Evolutionary conservation across 2,888 invertebrate genomes (phyloP).

Genomic region (Peribatodes rhomboidaria): DNA sequence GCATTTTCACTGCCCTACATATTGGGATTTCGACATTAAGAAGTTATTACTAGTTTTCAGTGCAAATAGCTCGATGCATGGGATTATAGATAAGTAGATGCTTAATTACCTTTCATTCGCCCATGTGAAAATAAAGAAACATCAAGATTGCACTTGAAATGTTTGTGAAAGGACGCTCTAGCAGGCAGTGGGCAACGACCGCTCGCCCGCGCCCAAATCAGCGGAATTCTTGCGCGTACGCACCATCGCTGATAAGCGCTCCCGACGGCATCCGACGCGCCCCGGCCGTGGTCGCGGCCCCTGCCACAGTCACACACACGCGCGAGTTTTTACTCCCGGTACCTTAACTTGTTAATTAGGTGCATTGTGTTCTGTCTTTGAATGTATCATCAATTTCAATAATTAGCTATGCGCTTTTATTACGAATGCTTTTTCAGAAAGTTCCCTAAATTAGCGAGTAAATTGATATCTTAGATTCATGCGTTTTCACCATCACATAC

Average conservation of each 20-base stretch:
- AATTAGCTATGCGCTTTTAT: conserved; percentile 15
- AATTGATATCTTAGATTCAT: neutral
- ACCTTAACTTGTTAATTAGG: conserved; percentile 45
- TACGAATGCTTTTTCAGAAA: conserved; percentile 3
- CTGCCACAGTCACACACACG: conserved; percentile 45
- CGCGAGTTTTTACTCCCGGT: conserved; percentile 49
- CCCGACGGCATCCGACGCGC: conserved; percentile 70
- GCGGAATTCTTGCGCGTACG: conserved; percentile 81
- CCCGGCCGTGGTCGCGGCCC: conserved; percentile 40
- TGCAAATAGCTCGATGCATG: no score
- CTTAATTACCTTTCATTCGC: no score
- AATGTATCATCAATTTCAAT: conserved; percentile 38
- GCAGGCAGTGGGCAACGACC: conserved; percentile 56
- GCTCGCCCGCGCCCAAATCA: conserved; percentile 57
- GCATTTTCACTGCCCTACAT: neutral
- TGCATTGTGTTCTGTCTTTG: conserved; percentile 21
- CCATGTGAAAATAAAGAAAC: neutral
- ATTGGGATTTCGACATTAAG: neutral
- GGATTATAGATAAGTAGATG: no score
- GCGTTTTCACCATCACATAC: neutral
- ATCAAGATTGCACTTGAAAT: conserved; percentile 47
- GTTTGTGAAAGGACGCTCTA: conserved; percentile 65
- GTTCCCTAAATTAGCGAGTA: conserved; percentile 3
- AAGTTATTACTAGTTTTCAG: neutral
- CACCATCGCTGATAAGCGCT: conserved; percentile 70